phyloP scores from a whole-genome alignment of 2,113 vertebrate genomes.

The Origma solitaria region DNA sequence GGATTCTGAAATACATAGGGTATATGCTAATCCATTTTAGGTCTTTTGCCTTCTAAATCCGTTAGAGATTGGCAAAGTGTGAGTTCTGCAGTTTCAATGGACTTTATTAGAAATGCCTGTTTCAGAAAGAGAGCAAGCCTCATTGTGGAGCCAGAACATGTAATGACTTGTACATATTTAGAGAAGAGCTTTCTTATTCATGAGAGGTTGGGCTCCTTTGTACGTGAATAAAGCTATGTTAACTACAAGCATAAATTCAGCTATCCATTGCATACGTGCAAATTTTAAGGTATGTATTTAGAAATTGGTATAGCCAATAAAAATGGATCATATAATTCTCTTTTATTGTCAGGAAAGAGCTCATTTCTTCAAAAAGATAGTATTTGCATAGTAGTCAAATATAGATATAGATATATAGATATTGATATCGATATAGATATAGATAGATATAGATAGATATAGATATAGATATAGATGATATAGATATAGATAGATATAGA shows the following conservation, averaged over 20 bases:
- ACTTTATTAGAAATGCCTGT: not conserved
- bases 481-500: not conserved
- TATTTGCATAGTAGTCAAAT: not conserved
- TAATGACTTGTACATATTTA: not conserved
- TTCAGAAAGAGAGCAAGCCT: not conserved
- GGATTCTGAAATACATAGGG: not conserved
- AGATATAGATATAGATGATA: not conserved
- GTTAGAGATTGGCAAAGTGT: not conserved
- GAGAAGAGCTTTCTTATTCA: not conserved
- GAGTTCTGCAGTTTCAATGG: constrained; percentile 19
- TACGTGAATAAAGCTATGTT: not conserved
- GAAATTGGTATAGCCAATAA: not conserved
- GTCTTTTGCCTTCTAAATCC: not conserved
- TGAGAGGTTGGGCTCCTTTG: not conserved
- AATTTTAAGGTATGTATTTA: not conserved
- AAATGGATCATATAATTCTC: not conserved
- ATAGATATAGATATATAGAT: not conserved
- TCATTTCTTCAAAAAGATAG: not conserved
- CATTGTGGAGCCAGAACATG: not conserved
- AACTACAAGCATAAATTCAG: not conserved
- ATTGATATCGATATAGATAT: not conserved
- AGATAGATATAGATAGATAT: not conserved
- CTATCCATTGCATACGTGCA: not conserved
- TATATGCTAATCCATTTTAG: not conserved
- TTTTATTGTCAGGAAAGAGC: not conserved